A percentile compares a stretch with the other conserved stretches of the same genome.
Conservation (phyloP, 2,113 vertebrate genomes). For the Plestiodon gilberti region DNA sequence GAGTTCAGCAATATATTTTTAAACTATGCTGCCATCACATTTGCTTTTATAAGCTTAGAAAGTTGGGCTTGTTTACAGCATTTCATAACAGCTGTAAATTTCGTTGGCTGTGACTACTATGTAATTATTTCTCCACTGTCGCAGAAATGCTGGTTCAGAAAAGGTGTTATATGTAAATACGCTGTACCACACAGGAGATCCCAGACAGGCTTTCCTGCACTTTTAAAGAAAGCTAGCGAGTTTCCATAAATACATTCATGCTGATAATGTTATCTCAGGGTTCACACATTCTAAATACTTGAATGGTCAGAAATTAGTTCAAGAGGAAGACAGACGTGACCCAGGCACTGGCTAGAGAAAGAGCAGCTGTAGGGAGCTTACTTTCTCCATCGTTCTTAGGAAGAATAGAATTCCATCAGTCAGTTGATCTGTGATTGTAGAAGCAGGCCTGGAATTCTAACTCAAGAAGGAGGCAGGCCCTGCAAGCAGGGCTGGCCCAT, state of each 20-base stretch:
- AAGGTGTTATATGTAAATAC: conserved; percentile 43
- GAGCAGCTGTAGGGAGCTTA: not conserved
- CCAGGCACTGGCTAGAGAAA: not conserved
- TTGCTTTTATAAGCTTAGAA: conserved; percentile 40
- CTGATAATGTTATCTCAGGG: not conserved
- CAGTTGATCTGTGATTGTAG: not conserved
- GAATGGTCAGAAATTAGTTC: conserved; percentile 6
- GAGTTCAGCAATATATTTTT: conserved; percentile 14
- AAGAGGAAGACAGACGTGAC: not conserved
- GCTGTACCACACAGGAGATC: not conserved
- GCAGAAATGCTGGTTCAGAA: conserved; percentile 17
- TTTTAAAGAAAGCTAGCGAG: conserved; percentile 31
- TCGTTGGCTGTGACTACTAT: conserved; percentile 39
- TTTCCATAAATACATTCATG: conserved; percentile 16
- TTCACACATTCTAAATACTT: conserved; percentile 10
- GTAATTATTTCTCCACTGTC: conserved; percentile 47
- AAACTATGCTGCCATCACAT: conserved; percentile 24
- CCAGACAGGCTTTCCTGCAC: conserved; percentile 42
- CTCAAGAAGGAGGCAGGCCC: no score
- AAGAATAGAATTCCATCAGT: not conserved
- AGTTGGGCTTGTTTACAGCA: conserved; percentile 14
- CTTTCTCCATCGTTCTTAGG: not conserved
- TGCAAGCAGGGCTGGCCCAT: no score
- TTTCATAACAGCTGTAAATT: conserved; percentile 58
- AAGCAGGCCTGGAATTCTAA: no score